Evolutionary conservation across 92 coral and sea anemone species (phyloP).

Genomic region (Anthopleura xanthogrammica): DNA sequence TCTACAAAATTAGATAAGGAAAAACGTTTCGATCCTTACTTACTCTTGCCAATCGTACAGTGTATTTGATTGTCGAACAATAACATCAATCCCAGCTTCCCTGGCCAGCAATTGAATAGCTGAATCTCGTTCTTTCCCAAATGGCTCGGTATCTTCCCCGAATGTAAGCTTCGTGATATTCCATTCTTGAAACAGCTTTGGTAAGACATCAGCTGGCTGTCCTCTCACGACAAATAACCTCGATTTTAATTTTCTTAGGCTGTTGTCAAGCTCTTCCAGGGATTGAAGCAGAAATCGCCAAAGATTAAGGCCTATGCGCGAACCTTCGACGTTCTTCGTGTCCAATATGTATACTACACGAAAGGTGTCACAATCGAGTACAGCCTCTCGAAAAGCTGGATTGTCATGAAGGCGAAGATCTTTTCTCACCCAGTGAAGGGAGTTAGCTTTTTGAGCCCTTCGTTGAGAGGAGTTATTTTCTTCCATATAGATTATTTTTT

Average conservation of each 20-base stretch:
- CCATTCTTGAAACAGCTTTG: slow-evolving; percentile 79
- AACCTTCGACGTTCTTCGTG: slow-evolving; percentile 50
- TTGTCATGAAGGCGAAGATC: slow-evolving; percentile 93
- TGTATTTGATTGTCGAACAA: slow-evolving; percentile 71
- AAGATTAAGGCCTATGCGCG: slow-evolving; percentile 64
- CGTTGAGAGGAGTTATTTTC: neutral
- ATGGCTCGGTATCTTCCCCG: slow-evolving; percentile 89
- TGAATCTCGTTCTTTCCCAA: slow-evolving; percentile 82
- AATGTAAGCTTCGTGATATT: slow-evolving; percentile 74
- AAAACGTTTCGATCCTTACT: slow-evolving; percentile 8
- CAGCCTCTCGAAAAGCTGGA: slow-evolving; percentile 84
- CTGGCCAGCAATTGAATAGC: slow-evolving; percentile 74
- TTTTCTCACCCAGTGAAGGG: slow-evolving; percentile 90
- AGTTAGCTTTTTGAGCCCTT: slow-evolving; percentile 15
- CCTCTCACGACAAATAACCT: slow-evolving; percentile 85
- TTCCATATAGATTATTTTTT: neutral
- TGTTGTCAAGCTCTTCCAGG: slow-evolving; percentile 80
- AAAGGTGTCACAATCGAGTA: slow-evolving; percentile 57
- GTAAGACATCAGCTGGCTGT: slow-evolving; percentile 74
- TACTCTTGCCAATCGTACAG: slow-evolving; percentile 73
- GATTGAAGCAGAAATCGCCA: slow-evolving; percentile 82
- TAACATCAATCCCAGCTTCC: slow-evolving; percentile 74
- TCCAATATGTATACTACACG: slow-evolving; percentile 85
- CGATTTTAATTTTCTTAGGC: slow-evolving; percentile 72
- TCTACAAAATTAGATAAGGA: too few species aligned